These are phyloP conservation scores for Euura lappo DNA, from an alignment of 1,140 invertebrate genomes.

Conservation along the genomic window DNA sequence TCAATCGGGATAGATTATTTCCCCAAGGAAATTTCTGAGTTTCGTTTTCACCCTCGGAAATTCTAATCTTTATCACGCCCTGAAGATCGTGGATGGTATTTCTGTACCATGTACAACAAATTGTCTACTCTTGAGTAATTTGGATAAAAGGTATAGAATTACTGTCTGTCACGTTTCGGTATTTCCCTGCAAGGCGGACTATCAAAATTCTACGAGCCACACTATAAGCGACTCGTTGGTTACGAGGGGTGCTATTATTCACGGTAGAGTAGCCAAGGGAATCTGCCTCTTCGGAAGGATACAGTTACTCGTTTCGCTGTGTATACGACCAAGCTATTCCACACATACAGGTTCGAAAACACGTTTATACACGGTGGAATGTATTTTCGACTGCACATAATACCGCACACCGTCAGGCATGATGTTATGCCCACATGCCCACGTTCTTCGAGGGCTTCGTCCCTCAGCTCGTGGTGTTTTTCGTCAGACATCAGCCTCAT, in stretches of 20 bases:
- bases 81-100: too few relatives aligned
- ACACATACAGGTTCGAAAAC: background rate
- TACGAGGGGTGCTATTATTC: background rate
- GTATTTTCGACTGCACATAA: background rate
- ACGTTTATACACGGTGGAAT: background rate
- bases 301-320: background rate
- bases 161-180: too few relatives aligned
- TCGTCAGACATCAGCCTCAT: too few relatives aligned
- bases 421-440: background rate
- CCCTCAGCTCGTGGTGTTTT: too few relatives aligned
- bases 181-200: background rate
- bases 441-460: background rate
- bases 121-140: too few relatives aligned
- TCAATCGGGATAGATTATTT: too few relatives aligned
- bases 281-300: slow-evolving; percentile 3
- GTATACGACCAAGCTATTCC: background rate
- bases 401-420: background rate
- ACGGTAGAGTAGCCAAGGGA: slow-evolving; percentile 5
- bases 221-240: background rate
- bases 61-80: too few relatives aligned
- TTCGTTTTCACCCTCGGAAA: too few relatives aligned
- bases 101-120: too few relatives aligned
- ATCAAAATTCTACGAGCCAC: background rate
- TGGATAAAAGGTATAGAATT: too few relatives aligned
- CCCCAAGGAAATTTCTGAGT: too few relatives aligned